Evolutionary conservation across 2,888 invertebrate genomes (phyloP), one percentile per base, ranked within the genome.

Genomic region (Diloba caeruleocephala): DNA sequence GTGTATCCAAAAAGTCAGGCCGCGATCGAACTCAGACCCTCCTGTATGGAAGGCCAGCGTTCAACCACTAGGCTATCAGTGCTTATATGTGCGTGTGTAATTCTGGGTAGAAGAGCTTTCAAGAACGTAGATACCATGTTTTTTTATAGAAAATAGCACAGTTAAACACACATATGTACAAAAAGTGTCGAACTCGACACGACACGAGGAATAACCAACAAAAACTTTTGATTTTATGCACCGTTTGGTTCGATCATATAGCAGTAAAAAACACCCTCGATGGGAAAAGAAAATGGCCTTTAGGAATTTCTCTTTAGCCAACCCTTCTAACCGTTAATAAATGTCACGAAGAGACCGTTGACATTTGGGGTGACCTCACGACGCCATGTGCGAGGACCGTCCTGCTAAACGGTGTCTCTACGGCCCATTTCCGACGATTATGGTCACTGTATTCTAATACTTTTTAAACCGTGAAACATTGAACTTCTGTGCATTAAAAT

Each of bases 241-340:
- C 54, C 41, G 54, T 59, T 37, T 14, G 38, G 23, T 50, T 64
- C 68, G 56, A 71, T 71, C 71, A 67, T 59, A 64, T 64, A 33
- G 64, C 53, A 57, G 71, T 64, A 67, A 57, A n/a, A 63, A 60
- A 54, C 76, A 71, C 75, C 81, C 79, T 78, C 82, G 76, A 75
- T 80, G 79, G 73, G 80, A 79, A 70, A 71, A 71, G 67, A 64
- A 82, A 74, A 81, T 84, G 82, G 85, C 81, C 79, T 70, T 78
- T 68, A 81, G 80, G 87, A 87, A 90, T 87, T 84, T 82, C 76
- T 83, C 62, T 71, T 61, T 66, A 65, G 50, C 69, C 76, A 87
- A 89, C 87, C 90, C 90, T 87, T 87, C 80, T 68, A 73, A 71
- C 79, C 84, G 88, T 90, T 91, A 90, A 90, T 92, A 92, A 92